These are phyloP conservation scores for Oxygymnocypris stewartii DNA, from an alignment of 2,113 vertebrate genomes.

Conservation along the genomic window DNA sequence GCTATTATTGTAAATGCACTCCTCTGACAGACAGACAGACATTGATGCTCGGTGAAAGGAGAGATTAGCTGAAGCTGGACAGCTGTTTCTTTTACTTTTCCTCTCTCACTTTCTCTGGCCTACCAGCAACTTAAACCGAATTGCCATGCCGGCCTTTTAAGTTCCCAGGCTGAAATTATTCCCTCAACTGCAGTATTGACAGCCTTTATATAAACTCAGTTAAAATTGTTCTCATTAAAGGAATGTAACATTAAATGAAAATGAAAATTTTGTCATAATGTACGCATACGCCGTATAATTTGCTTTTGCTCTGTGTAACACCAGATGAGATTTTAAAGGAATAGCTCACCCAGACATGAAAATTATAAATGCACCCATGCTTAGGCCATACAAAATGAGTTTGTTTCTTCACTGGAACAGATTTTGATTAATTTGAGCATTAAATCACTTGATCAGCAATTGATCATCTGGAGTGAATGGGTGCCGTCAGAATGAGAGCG, in stretches of 20 bases:
- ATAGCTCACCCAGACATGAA: no score
- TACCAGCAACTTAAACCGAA: not conserved
- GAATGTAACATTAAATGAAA: not conserved
- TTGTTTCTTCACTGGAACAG: no score
- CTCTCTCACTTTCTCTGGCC: not conserved
- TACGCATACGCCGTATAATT: not conserved
- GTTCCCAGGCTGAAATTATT: slow-evolving; percentile 20
- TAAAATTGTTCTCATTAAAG: not conserved
- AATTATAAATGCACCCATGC: no score
- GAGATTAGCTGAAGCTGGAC: slow-evolving; percentile 7
- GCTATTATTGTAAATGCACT: slow-evolving; percentile 40
- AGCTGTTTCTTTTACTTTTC: slow-evolving; percentile 6
- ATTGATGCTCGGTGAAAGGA: not conserved
- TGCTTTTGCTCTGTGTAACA: not conserved
- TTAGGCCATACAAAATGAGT: no score
- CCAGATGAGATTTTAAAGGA: not conserved
- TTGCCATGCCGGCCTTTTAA: slow-evolving; percentile 2
- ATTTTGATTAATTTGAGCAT: not conserved
- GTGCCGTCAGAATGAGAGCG: no score
- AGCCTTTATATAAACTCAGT: not conserved
- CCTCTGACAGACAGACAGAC: not conserved
- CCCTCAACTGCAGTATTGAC: not conserved
- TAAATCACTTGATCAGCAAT: no score
- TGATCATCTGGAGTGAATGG: no score
- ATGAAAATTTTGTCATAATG: not conserved